Conservation (phyloP, 1,140 invertebrate species). For the Leptinotarsa texana region DNA sequence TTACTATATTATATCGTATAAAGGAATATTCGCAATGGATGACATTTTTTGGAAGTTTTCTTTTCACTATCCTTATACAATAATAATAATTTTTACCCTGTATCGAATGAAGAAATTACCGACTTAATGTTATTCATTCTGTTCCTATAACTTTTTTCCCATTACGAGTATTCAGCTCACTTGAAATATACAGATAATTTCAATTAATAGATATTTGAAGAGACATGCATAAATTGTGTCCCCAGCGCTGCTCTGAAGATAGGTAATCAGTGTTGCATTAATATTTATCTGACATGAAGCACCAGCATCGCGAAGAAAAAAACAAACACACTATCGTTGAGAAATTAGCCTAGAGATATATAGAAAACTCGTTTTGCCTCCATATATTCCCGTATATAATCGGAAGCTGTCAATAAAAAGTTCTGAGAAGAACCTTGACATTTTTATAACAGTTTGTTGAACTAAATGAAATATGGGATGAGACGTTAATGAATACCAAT, state of each 20-base stretch:
- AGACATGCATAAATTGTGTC: no score
- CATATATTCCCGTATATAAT: not conserved
- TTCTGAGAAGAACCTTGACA: conserved; percentile 11
- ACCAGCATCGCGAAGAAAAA: not conserved
- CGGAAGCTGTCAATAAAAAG: not conserved
- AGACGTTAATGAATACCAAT: not conserved
- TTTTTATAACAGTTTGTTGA: conserved; percentile 23
- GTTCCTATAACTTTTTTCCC: no score
- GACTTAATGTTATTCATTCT: no score
- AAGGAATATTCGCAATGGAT: no score
- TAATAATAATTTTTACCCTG: no score
- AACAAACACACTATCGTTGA: not conserved
- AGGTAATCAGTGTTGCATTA: not conserved
- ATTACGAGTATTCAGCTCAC: no score
- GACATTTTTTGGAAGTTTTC: no score
- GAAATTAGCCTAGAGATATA: not conserved
- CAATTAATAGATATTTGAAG: no score
- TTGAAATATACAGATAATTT: no score
- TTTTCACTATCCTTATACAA: no score
- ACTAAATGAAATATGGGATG: conserved; percentile 8
- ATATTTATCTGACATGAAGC: not conserved
- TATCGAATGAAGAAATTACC: no score
- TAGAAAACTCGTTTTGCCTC: not conserved
- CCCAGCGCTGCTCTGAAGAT: not conserved
- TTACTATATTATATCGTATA: no score